These are phyloP conservation scores for Hiodon alosoides DNA, from an alignment of 2,113 vertebrate genomes.

Conservation along the genomic window DNA sequence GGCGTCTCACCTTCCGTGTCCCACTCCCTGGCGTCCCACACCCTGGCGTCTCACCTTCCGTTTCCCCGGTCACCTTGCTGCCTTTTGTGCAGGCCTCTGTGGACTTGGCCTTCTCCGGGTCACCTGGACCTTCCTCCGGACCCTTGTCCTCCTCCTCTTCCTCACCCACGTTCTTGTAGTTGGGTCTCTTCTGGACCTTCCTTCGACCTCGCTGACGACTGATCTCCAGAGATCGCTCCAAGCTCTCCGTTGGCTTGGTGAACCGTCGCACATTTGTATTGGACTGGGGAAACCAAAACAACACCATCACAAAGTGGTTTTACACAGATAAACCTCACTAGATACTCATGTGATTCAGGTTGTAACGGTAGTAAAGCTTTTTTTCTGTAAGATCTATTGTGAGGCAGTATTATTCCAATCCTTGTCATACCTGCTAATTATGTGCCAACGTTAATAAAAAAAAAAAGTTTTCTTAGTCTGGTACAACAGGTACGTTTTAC, in stretches of 20 bases:
- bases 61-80: slow-evolving; percentile 81
- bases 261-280: slow-evolving; percentile 81
- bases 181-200: slow-evolving; percentile 85
- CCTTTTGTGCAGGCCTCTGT: slow-evolving; percentile 81
- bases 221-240: slow-evolving; percentile 91
- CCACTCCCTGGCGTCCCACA: too few species aligned
- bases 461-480: not conserved
- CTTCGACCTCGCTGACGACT: slow-evolving; percentile 87
- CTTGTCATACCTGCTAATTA: not conserved
- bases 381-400: too few species aligned
- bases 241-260: slow-evolving; percentile 83
- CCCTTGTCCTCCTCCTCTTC: slow-evolving; percentile 89
- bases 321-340: not conserved
- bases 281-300: slow-evolving; percentile 47
- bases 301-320: not conserved
- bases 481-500: not conserved
- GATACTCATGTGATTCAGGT: too few species aligned
- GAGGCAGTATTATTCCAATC: too few species aligned
- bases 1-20: too few species aligned
- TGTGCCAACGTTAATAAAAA: not conserved
- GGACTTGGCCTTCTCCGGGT: slow-evolving; percentile 70
- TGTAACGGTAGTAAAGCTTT: too few species aligned
- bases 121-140: slow-evolving; percentile 65
- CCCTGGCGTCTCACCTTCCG: slow-evolving; percentile 77
- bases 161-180: slow-evolving; percentile 97